Evolutionary conservation across 2,113 vertebrate genomes (phyloP).

Genomic region (Halcyon senegalensis): DNA sequence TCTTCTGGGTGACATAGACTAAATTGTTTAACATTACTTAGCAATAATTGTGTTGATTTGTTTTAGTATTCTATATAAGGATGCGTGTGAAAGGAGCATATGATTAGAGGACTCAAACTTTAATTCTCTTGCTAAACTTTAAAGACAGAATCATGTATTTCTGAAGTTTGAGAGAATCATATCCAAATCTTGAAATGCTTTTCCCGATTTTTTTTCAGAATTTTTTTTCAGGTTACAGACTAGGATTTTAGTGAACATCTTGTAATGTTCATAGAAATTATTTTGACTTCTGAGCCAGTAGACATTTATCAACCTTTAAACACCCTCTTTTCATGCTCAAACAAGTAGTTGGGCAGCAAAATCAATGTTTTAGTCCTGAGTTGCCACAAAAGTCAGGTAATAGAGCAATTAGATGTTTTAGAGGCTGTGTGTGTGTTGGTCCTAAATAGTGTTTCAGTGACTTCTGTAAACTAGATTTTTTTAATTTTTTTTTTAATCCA

Average conservation of each 20-base stretch:
- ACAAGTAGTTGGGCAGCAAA: not conserved
- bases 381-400: not conserved
- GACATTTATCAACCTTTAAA: not conserved
- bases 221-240: not conserved
- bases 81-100: not conserved
- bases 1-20: not conserved
- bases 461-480: not conserved
- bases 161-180: not conserved
- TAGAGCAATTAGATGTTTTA: not conserved
- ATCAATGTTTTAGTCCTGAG: not conserved
- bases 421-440: not conserved
- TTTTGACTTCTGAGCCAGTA: not conserved
- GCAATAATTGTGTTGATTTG: not conserved
- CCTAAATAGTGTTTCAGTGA: not conserved
- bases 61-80: not conserved
- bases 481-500: not conserved
- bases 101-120: not conserved
- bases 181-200: not conserved
- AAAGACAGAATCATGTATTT: not conserved
- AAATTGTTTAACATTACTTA: constrained; percentile 14
- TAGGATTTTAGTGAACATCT: not conserved
- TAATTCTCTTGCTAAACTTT: not conserved
- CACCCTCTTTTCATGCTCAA: not conserved
- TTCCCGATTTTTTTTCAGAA: too few species aligned
- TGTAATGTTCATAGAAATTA: not conserved